Evolutionary conservation across 2,113 vertebrate genomes (phyloP).

Genomic region (Gymnocephalus cernua): DNA sequence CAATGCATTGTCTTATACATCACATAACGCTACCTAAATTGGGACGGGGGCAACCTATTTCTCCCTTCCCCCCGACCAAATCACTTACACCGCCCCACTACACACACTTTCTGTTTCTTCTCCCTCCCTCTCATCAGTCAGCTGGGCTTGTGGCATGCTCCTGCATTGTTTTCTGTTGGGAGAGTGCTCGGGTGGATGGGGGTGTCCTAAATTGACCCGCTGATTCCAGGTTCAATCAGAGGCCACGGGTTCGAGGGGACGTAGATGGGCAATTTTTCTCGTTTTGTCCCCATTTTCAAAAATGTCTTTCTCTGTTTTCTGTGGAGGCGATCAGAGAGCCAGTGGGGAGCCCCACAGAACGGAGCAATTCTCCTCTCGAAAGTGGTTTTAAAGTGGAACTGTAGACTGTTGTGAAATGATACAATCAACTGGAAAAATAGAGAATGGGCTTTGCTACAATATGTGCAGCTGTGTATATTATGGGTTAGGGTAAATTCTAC

Average conservation of each 20-base stretch:
- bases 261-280: slow-evolving; percentile 73
- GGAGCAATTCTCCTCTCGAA: slow-evolving; percentile 1
- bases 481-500: neutral
- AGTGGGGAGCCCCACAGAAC: slow-evolving; percentile 29
- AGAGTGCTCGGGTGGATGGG: slow-evolving; percentile 59
- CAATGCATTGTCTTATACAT: slow-evolving; percentile 32
- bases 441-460: slow-evolving; percentile 11
- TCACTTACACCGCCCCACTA: slow-evolving; percentile 21
- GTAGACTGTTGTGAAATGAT: slow-evolving; percentile 22
- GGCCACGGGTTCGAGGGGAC: slow-evolving; percentile 79
- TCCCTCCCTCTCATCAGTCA: slow-evolving; percentile 73
- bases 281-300: slow-evolving; percentile 61
- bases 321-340: slow-evolving; percentile 60
- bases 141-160: slow-evolving; percentile 70
- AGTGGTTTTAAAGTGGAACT: slow-evolving; percentile 23
- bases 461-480: neutral
- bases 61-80: slow-evolving; percentile 16
- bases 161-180: slow-evolving; percentile 68
- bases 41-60: slow-evolving; percentile 5
- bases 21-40: slow-evolving; percentile 50
- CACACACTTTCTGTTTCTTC: slow-evolving; percentile 45
- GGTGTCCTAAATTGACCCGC: slow-evolving; percentile 74
- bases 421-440: slow-evolving; percentile 11
- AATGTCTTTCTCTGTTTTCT: slow-evolving; percentile 51
- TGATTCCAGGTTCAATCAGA: slow-evolving; percentile 76